phyloP scores from a whole-genome alignment of 2,797 vertebrate genomes.

The Leptodactylus fallax region DNA sequence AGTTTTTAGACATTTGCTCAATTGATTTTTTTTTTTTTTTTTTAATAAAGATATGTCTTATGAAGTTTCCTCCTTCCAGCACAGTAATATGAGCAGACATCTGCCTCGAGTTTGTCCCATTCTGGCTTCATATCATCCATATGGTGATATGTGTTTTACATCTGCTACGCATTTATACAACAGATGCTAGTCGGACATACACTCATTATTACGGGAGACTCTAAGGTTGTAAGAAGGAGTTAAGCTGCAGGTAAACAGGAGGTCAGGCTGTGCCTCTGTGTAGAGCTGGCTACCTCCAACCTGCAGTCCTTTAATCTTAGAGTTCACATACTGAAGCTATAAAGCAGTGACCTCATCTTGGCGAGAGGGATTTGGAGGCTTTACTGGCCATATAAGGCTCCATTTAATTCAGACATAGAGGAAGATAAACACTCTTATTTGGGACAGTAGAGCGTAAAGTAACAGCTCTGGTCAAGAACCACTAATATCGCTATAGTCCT shows the following conservation, averaged over 20 bases:
- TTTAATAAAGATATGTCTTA: no score
- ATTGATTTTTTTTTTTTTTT: no score
- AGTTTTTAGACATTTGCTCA: no score
- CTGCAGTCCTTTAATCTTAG: slow-evolving; percentile 44
- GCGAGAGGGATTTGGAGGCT: slow-evolving; percentile 69
- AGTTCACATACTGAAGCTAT: slow-evolving; percentile 43
- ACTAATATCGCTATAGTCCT: neutral
- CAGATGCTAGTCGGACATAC: neutral
- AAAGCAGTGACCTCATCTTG: slow-evolving; percentile 73
- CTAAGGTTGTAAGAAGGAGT: neutral
- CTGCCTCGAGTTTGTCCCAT: slow-evolving; percentile 7
- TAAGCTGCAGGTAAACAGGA: slow-evolving; percentile 12
- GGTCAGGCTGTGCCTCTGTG: slow-evolving; percentile 5
- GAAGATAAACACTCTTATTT: slow-evolving; percentile 62
- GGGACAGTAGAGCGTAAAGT: slow-evolving; percentile 3
- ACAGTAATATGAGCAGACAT: neutral
- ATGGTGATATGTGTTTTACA: neutral
- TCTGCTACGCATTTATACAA: neutral
- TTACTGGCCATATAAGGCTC: slow-evolving; percentile 78
- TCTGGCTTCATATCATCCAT: neutral
- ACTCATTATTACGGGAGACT: neutral
- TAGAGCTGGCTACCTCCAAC: slow-evolving; percentile 6
- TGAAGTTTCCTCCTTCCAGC: neutral
- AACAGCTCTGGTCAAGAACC: neutral
- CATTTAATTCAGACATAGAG: slow-evolving; percentile 70